A percentile compares a stretch with the other conserved stretches of the same genome.
Conservation (phyloP, 1,140 invertebrate species). For the Triops cancriformis region DNA sequence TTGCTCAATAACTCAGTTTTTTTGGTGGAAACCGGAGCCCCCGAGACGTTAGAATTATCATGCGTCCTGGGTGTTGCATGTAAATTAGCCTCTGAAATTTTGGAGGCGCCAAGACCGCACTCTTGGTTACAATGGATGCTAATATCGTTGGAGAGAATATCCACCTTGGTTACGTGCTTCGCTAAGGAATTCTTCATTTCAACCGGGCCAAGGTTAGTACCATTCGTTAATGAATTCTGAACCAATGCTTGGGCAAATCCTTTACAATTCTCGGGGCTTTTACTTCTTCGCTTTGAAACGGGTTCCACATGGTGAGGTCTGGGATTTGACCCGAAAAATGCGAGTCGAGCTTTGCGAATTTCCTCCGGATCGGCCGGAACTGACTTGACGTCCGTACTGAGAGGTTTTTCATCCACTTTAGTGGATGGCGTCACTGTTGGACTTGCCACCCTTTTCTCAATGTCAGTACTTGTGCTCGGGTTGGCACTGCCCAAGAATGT, state of each 20-base stretch:
- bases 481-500: constrained; percentile 30
- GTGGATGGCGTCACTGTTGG: constrained; percentile 15
- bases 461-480: constrained; percentile 24
- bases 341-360: constrained; percentile 38
- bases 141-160: neutral
- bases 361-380: constrained; percentile 34
- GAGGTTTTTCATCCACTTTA: constrained; percentile 22
- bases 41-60: neutral
- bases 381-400: neutral
- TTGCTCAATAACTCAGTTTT: neutral
- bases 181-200: neutral
- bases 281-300: neutral
- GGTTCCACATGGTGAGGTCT: constrained; percentile 25
- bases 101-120: neutral
- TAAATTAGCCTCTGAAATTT: neutral
- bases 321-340: constrained; percentile 34
- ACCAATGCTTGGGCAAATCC: neutral
- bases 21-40: neutral
- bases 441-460: constrained; percentile 24
- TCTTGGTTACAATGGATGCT: neutral
- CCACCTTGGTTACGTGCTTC: neutral
- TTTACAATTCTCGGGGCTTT: neutral
- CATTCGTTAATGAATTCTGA: neutral
- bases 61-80: neutral
- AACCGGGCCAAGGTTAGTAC: neutral